These are phyloP conservation scores for Epizoanthus ramosus DNA, from an alignment of 92 coral and sea anemone genomes.

Conservation along the genomic window DNA sequence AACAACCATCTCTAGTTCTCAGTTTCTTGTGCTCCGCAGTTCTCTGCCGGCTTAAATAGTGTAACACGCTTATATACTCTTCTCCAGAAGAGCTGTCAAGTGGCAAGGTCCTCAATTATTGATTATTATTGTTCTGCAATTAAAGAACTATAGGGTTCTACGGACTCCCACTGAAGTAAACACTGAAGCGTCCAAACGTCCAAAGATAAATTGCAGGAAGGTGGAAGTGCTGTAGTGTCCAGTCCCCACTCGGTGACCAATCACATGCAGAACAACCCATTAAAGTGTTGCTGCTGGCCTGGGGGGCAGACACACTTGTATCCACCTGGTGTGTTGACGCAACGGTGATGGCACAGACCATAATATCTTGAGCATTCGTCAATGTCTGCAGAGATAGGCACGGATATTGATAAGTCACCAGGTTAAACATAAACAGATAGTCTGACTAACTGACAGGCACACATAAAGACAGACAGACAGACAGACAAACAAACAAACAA, in stretches of 20 bases:
- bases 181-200: neutral
- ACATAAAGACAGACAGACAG: neutral
- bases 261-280: conserved; percentile 80
- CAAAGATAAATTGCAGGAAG: neutral
- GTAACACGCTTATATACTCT: conserved; percentile 4
- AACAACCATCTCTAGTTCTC: neutral
- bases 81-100: conserved; percentile 21
- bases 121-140: neutral
- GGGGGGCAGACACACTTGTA: conserved; percentile 91
- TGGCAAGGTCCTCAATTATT: conserved; percentile 1
- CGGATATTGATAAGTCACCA: neutral
- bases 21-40: neutral
- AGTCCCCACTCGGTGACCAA: neutral
- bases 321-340: conserved; percentile 92
- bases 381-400: conserved; percentile 59
- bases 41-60: conserved; percentile 29
- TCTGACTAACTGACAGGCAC: neutral
- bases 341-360: conserved; percentile 79
- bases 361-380: conserved; percentile 90
- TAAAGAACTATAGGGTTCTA: neutral
- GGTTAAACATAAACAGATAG: neutral
- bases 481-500: neutral
- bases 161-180: neutral
- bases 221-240: neutral
- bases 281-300: conserved; percentile 76